A percentile compares a stretch with the other conserved stretches of the same genome.
Conservation (phyloP, 1,140 invertebrate species). For the honey bee (Apis mellifera) region Amel_HAv3.1 CM009946.2:4594501-4595000, state of each 20-base stretch:
- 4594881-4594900: slow-evolving; percentile 54
- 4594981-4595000: slow-evolving; percentile 48
- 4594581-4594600: slow-evolving; percentile 11
- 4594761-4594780: slow-evolving; percentile 51
- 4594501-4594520: slow-evolving; percentile 26
- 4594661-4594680: slow-evolving; percentile 1
- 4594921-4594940: slow-evolving; percentile 72
- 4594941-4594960: slow-evolving; percentile 56
- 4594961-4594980: slow-evolving; percentile 47
- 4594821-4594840: slow-evolving; percentile 53
- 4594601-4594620: slow-evolving; percentile 8
- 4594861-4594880: slow-evolving; percentile 59
- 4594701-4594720: not conserved
- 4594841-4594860: slow-evolving; percentile 38
- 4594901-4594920: slow-evolving; percentile 61
- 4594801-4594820: slow-evolving; percentile 31
- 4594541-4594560: not conserved
- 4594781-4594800: not conserved
- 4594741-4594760: not conserved
- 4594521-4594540: not conserved
- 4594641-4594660: slow-evolving; percentile 2
- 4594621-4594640: slow-evolving; percentile 12
- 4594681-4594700: slow-evolving; percentile 44
- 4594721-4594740: not conserved
- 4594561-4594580: not conserved